Evolutionary conservation across 2,113 vertebrate species (phyloP).

Genomic region (Eira barbara): DNA sequence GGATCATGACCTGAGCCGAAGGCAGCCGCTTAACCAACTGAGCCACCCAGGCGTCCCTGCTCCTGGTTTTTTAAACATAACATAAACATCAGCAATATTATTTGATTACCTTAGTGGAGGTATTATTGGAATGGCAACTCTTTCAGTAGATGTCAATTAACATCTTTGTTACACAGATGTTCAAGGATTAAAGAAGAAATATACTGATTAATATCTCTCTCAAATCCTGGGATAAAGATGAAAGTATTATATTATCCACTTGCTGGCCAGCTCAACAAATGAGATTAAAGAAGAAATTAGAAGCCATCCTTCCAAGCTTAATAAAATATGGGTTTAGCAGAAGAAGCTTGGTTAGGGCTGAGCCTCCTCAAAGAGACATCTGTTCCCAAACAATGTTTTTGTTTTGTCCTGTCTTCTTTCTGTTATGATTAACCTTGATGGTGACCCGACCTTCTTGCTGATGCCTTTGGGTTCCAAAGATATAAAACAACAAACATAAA

Average conservation of each 20-base stretch:
- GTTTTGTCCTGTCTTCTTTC: slow-evolving; percentile 11
- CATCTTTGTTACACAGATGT: slow-evolving; percentile 48
- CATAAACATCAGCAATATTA: not conserved
- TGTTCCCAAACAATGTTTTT: slow-evolving; percentile 67
- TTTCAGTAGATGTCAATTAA: slow-evolving; percentile 7
- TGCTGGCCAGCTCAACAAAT: slow-evolving; percentile 66
- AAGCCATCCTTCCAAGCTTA: slow-evolving; percentile 60
- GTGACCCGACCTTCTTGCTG: slow-evolving; percentile 54
- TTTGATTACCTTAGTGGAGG: not conserved
- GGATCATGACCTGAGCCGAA: no score
- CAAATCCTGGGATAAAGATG: slow-evolving; percentile 63
- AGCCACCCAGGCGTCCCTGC: no score
- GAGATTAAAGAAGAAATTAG: slow-evolving; percentile 76
- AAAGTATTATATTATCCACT: slow-evolving; percentile 69
- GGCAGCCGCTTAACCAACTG: no score
- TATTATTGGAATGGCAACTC: not conserved
- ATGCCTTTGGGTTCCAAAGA: slow-evolving; percentile 29
- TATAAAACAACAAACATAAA: slow-evolving; percentile 38
- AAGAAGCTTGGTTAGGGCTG: slow-evolving; percentile 58
- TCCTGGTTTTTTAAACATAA: not conserved
- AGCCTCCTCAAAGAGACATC: slow-evolving; percentile 67
- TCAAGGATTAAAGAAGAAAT: slow-evolving; percentile 41
- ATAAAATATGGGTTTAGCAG: slow-evolving; percentile 74
- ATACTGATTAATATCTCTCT: slow-evolving; percentile 49
- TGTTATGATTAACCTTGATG: slow-evolving; percentile 61